phyloP scores from a whole-genome alignment of 2,888 invertebrate species.

The Eudemis profundana region DNA sequence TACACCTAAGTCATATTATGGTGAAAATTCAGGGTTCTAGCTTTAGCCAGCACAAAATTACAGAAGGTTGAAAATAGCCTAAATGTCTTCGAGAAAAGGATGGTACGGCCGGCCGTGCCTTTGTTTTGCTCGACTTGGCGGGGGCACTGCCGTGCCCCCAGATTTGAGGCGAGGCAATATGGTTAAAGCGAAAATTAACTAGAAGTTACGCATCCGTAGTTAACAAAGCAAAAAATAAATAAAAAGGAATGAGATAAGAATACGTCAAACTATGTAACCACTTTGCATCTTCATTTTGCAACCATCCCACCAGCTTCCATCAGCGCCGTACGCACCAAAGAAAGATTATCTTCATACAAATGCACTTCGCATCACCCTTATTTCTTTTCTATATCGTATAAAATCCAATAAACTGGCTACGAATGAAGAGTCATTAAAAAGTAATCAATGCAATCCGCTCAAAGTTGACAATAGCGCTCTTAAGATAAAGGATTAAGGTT shows the following conservation, averaged over 20 bases:
- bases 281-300: constrained; percentile 18
- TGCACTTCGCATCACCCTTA: background rate
- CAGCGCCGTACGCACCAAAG: background rate
- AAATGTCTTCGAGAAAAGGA: too few relatives aligned
- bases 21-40: too few relatives aligned
- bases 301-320: background rate
- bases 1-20: too few relatives aligned
- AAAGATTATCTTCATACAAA: background rate
- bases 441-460: constrained; percentile 3
- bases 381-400: background rate
- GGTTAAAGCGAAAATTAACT: too few relatives aligned
- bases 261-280: background rate
- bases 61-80: too few relatives aligned
- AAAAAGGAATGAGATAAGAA: background rate
- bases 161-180: too few relatives aligned
- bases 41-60: too few relatives aligned
- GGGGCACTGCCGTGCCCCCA: too few relatives aligned
- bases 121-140: too few relatives aligned
- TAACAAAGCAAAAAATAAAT: too few relatives aligned
- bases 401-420: constrained; percentile 9
- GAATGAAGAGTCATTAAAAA: constrained; percentile 4
- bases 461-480: background rate
- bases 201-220: too few relatives aligned
- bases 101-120: too few relatives aligned
- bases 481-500: background rate